These are phyloP conservation scores for Augochlorella aurata DNA, from an alignment of 2,888 invertebrate genomes.

Conservation along the genomic window DNA sequence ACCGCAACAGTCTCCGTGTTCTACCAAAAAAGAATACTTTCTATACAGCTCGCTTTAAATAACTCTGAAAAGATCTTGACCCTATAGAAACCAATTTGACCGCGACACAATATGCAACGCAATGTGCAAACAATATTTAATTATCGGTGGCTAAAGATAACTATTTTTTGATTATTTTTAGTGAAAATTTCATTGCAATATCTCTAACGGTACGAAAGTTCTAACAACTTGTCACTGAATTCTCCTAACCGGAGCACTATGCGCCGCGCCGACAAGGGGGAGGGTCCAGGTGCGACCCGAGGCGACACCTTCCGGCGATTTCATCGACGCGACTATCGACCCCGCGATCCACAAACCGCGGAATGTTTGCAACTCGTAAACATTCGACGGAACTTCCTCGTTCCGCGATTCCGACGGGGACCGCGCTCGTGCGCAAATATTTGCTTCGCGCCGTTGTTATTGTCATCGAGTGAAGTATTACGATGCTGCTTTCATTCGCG, in stretches of 20 bases:
- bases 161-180: too few relatives aligned
- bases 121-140: too few relatives aligned
- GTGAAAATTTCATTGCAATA: too few relatives aligned
- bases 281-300: neutral
- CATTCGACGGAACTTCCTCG: neutral
- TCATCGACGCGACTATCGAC: neutral
- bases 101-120: too few relatives aligned
- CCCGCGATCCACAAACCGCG: neutral
- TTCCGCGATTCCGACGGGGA: neutral
- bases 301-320: neutral
- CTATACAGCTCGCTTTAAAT: too few relatives aligned
- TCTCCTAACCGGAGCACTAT: neutral
- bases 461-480: constrained; percentile 7
- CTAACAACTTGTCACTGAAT: too few relatives aligned
- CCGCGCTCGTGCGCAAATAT: constrained; percentile 7
- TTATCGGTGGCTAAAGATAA: too few relatives aligned
- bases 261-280: neutral
- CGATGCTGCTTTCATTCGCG: neutral
- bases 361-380: constrained; percentile 7
- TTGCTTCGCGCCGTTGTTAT: constrained; percentile 9
- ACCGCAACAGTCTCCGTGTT: too few relatives aligned
- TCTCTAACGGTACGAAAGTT: too few relatives aligned
- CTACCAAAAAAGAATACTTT: too few relatives aligned
- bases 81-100: too few relatives aligned
- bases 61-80: too few relatives aligned